Evolutionary conservation across 2,888 invertebrate genomes (phyloP).

Genomic region (Poecilobothrus nobilitatus): DNA sequence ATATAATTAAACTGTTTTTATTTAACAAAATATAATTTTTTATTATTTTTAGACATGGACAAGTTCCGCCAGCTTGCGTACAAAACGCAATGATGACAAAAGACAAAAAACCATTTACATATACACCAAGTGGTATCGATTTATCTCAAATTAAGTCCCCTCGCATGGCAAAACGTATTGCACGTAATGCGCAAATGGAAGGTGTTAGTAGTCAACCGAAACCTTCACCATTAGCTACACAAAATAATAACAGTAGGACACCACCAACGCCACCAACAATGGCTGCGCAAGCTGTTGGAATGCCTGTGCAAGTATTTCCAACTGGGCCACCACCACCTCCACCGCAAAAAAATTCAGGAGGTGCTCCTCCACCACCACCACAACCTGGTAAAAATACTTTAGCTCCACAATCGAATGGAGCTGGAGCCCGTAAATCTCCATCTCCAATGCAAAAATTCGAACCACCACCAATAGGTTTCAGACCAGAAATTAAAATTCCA

Average conservation of each 20-base stretch:
- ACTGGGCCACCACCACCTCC: conserved; percentile 41
- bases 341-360: conserved; percentile 31
- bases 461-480: conserved; percentile 49
- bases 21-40: neutral
- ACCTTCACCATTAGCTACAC: conserved; percentile 45
- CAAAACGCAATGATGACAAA: conserved; percentile 93
- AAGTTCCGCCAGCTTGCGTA: conserved; percentile 70
- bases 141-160: conserved; percentile 84
- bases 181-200: conserved; percentile 62
- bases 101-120: conserved; percentile 95
- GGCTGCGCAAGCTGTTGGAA: conserved; percentile 46
- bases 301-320: conserved; percentile 57
- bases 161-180: conserved; percentile 71
- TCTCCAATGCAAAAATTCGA: conserved; percentile 46
- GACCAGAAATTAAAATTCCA: conserved; percentile 67
- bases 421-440: conserved; percentile 44
- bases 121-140: conserved; percentile 87
- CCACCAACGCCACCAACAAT: conserved; percentile 43
- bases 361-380: conserved; percentile 44
- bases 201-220: conserved; percentile 54
- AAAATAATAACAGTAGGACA: conserved; percentile 30
- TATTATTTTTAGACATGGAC: conserved; percentile 36
- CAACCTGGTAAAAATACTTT: conserved; percentile 37
- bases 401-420: conserved; percentile 49
- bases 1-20: too few species aligned